Evolutionary conservation across 2,797 vertebrate genomes (phyloP), one percentile per base, ranked within the genome.

Genomic region (Perodicticus potto): DNA sequence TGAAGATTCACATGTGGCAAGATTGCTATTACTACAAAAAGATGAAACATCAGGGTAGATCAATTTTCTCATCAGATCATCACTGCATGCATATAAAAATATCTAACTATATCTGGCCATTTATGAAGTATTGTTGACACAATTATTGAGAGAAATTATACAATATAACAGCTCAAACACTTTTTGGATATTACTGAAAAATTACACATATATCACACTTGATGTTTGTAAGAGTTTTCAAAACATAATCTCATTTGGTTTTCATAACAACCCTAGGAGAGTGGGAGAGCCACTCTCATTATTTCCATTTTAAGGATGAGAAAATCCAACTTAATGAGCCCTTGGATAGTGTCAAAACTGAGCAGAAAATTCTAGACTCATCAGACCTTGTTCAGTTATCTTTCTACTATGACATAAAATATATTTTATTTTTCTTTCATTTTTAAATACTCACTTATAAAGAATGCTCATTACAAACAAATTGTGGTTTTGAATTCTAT

Each of bases 21-120:
- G 13, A 86, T 37, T 19, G n/a, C 32, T 80, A 49, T 7, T 85
- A 57, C 37, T 59, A 74, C 32, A 89, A 86, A 89, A 96, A 93
- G 23, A 89, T 49, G 86, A 93, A 92, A 65, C 59, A 92, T 92
- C 7, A 73, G 43, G 14, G 29, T 57, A 76, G 5, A 82, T 86
- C 3, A n/a, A 76, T 86, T 80, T 76, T 91, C 72, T 72, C 9
- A 87, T 81, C 55, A 94, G n/a, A 81, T 86, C 55, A 83, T 81
- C 37, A 7, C n/a, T 57, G 27, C 43, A 76, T 23, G 23, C 86
- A 70, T 70, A 90, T 92, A 92, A 90, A 95, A 96, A 61, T 80
- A 94, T 17, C 32, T 17, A 85, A 43, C 34, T 91, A 7, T 57
- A 70, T 86, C 22, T 86, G 92, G 63, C 13, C 34, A 43, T 67